Percentiles rank a stretch among this genome's conserved stretches.
Evolutionary conservation across 2,888 invertebrate species (phyloP).

Genomic region (Nemoura dubitans): DNA sequence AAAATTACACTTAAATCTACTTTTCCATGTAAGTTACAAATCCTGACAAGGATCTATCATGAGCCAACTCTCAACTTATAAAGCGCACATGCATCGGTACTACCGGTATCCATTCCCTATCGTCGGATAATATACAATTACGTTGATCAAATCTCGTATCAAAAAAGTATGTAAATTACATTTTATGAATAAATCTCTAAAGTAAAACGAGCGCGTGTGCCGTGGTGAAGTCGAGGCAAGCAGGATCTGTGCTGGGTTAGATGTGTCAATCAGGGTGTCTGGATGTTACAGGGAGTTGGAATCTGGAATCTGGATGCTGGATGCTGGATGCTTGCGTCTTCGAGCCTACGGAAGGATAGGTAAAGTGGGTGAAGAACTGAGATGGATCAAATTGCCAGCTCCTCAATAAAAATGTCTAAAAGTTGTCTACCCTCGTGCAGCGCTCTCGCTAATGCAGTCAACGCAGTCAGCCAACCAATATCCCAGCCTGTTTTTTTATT

Average conservation of each 20-base stretch:
- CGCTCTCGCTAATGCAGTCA: background rate
- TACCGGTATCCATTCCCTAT: too few relatives aligned
- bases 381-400: conserved; percentile 20
- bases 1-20: too few relatives aligned
- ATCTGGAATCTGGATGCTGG: background rate
- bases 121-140: background rate
- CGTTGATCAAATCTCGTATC: background rate
- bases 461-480: background rate
- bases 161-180: background rate
- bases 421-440: background rate
- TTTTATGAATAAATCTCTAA: background rate
- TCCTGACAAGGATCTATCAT: too few relatives aligned
- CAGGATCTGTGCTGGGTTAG: background rate
- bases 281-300: background rate
- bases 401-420: conserved; percentile 21
- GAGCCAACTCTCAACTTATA: too few relatives aligned
- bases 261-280: background rate
- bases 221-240: background rate
- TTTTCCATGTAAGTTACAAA: too few relatives aligned
- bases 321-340: background rate
- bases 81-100: too few relatives aligned
- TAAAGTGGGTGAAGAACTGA: background rate
- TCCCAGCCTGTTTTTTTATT: conserved; percentile 5
- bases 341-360: too few relatives aligned
- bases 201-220: background rate